phyloP scores from a whole-genome alignment of 2,888 invertebrate genomes.

The Vanessa cardui region DNA sequence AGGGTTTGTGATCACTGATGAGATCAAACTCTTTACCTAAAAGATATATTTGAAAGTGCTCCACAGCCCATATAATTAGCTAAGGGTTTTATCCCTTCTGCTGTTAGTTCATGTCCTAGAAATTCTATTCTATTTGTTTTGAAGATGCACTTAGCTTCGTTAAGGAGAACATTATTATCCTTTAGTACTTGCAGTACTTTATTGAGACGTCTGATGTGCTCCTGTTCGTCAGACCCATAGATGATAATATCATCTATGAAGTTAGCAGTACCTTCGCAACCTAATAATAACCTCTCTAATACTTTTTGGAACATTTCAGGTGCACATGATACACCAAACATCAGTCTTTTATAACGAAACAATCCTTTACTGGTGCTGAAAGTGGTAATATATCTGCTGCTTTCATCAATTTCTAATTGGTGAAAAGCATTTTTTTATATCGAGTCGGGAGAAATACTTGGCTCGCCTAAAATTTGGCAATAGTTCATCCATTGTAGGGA shows the following conservation, averaged over 20 bases:
- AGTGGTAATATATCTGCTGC: too few relatives aligned
- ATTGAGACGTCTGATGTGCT: constrained; percentile 36
- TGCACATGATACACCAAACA: too few relatives aligned
- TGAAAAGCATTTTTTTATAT: constrained; percentile 45
- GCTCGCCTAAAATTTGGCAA: constrained; percentile 43
- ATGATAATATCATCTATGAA: constrained; percentile 42
- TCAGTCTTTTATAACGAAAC: too few relatives aligned
- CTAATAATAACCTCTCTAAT: constrained; percentile 42
- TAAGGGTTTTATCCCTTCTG: constrained; percentile 46
- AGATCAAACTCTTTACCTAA: constrained; percentile 46
- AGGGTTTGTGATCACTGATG: constrained; percentile 50
- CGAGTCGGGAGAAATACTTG: constrained; percentile 31
- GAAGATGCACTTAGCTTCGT: constrained; percentile 37
- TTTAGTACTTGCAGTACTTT: constrained; percentile 25
- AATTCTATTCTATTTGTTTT: constrained; percentile 45
- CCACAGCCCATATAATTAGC: constrained; percentile 46
- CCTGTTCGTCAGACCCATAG: neutral
- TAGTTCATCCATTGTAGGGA: constrained; percentile 21
- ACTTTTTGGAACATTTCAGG: too few relatives aligned
- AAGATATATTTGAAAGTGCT: constrained; percentile 41
- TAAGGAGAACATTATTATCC: constrained; percentile 40
- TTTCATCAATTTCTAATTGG: constrained; percentile 56
- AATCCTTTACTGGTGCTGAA: too few relatives aligned
- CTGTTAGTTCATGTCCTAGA: constrained; percentile 39
- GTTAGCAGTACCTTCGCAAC: constrained; percentile 42